Evolutionary conservation across 2,797 vertebrate genomes (phyloP).

Genomic region (Brachyalestes nurse): DNA sequence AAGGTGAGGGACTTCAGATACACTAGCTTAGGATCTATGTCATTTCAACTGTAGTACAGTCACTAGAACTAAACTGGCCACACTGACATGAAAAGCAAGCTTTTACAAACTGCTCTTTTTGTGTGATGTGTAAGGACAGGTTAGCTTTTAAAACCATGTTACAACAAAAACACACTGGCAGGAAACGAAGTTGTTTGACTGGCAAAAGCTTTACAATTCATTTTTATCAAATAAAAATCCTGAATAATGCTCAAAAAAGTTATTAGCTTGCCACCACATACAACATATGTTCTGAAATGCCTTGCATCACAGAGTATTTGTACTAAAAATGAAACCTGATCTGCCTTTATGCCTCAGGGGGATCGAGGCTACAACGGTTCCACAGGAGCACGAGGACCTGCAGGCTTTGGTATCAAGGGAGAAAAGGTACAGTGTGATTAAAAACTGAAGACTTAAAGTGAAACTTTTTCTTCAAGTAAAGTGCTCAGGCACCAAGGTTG

Average conservation of each 20-base stretch:
- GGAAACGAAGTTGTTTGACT: neutral
- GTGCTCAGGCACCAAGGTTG: too few relatives aligned
- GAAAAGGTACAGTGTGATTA: constrained; percentile 78
- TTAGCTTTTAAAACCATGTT: neutral
- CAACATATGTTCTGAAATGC: neutral
- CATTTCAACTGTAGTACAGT: too few relatives aligned
- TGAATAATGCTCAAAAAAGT: too few relatives aligned
- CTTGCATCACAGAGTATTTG: neutral
- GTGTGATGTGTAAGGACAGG: neutral
- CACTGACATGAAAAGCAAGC: too few relatives aligned
- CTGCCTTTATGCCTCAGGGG: constrained; percentile 75
- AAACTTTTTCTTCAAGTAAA: too few relatives aligned
- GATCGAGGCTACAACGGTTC: constrained; percentile 82
- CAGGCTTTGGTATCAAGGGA: constrained; percentile 82
- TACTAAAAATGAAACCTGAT: neutral
- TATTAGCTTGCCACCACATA: neutral
- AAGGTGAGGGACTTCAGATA: constrained; percentile 75
- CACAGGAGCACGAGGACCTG: constrained; percentile 73
- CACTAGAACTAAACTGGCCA: too few relatives aligned
- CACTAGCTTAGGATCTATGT: neutral
- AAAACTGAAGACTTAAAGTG: too few relatives aligned
- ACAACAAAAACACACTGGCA: neutral
- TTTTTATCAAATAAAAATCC: too few relatives aligned
- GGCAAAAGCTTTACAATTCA: too few relatives aligned
- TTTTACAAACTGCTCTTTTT: too few relatives aligned